Evolutionary conservation across 1,140 invertebrate species (phyloP), one percentile per base, ranked within the genome.

Genomic region (Caenorhabditis inopinata): DNA sequence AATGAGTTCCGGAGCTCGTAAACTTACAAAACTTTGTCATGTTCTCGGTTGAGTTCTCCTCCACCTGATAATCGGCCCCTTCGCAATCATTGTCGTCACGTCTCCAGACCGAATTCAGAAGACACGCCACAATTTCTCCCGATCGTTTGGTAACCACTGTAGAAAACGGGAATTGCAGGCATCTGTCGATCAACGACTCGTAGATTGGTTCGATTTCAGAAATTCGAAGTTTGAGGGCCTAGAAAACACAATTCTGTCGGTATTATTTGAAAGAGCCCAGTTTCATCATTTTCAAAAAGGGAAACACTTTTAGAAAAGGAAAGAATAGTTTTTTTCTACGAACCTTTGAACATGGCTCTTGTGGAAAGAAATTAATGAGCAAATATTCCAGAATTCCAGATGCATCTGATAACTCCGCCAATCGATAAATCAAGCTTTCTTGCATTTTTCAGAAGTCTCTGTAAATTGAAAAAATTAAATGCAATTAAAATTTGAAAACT

Each of bases 71-170:
- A 21, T 68, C 58, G 1, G 58, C 58, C 3, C 32, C 58, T 7
- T 68, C 58, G 21, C 16, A 35, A 68, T 18, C 32, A 21, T 38
- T 0, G 11, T 68, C 58, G 11, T 42, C 58, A 5, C 58, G 29
- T 68, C 18, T 68, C 58, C 58, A 68, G 27, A 42, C 27, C 7
- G 58, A 68, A 42, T 68, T 68, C 32, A 68, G 32, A 35, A 68
- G 58, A 12, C 25, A 32, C 3, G 58, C 58, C 9, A 68, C 58
- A 21, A 68, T 68, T 18, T 68, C 58, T 38, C 58, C 58, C 1
- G 32, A 18, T 21, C 38, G 11, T 11, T 1, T n/a, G 23, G n/a
- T 21, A 18, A 68, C 58, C 21, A 68, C 58, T 38, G 58, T 68
- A 1, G 58, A 68, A 18, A 68, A 68, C 23, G 58, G 58, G n/a